A percentile compares a stretch with the other conserved stretches of the same genome.
Conservation (phyloP, 2,888 invertebrate species). For the Drosophila neonasuta region DNA sequence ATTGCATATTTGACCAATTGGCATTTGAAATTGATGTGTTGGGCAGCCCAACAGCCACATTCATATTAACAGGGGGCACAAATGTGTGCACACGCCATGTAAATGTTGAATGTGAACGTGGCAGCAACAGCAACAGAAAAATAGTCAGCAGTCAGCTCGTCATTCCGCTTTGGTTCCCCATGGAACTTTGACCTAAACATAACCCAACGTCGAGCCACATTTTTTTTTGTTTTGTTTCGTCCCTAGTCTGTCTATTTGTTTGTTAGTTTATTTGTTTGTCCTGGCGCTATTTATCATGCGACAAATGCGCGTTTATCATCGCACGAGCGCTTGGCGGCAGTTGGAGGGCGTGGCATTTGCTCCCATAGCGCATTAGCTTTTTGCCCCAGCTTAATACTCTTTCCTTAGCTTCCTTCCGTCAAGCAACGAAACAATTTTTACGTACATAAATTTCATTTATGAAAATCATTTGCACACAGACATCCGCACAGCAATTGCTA, state of each 20-base stretch:
- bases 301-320: slow-evolving; percentile 75
- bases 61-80: slow-evolving; percentile 35
- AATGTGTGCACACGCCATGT: slow-evolving; percentile 37
- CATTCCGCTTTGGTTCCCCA: slow-evolving; percentile 26
- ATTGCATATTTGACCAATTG: slow-evolving; percentile 68
- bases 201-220: slow-evolving; percentile 1
- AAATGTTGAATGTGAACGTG: slow-evolving; percentile 21
- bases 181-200: slow-evolving; percentile 43
- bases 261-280: slow-evolving; percentile 60
- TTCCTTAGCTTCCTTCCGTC: slow-evolving; percentile 28
- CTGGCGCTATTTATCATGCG: slow-evolving; percentile 72
- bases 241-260: slow-evolving; percentile 36
- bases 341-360: slow-evolving; percentile 42
- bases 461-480: slow-evolving; percentile 68
- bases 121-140: not conserved
- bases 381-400: slow-evolving; percentile 53
- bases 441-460: slow-evolving; percentile 71
- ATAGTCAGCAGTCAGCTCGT: slow-evolving; percentile 25
- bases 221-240: slow-evolving; percentile 3
- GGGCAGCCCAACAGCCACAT: slow-evolving; percentile 18
- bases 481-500: slow-evolving; percentile 4
- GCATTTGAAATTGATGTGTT: slow-evolving; percentile 67
- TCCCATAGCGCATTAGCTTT: slow-evolving; percentile 54
- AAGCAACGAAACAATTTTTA: slow-evolving; percentile 63
- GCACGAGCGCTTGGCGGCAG: slow-evolving; percentile 21